These are phyloP conservation scores for Henricia sp. DNA, from an alignment of 53 echinoderm and acorn worm species.

Conservation along the genomic window DNA sequence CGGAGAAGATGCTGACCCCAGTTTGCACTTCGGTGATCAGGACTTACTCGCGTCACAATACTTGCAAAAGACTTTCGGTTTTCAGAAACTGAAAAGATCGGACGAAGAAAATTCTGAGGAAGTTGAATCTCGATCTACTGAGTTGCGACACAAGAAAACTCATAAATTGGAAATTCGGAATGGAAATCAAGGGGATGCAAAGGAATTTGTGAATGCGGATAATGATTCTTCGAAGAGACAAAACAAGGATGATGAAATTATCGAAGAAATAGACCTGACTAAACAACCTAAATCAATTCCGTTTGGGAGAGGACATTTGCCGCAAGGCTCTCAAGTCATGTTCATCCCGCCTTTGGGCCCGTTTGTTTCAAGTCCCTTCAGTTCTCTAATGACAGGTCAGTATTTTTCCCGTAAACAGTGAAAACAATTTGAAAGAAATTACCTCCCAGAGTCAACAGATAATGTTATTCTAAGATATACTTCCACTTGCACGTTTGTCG, in stretches of 20 bases:
- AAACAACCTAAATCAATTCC: constrained; percentile 27
- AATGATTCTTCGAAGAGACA: background rate
- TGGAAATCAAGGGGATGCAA: background rate
- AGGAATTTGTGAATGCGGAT: background rate
- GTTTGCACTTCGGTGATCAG: constrained; percentile 1
- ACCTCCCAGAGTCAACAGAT: no score
- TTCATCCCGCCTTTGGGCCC: constrained; percentile 60
- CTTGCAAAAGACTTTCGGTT: constrained; percentile 29
- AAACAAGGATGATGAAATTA: constrained; percentile 60
- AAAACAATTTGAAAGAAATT: no score
- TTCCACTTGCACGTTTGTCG: no score
- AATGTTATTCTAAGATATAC: no score
- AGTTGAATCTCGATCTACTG: background rate
- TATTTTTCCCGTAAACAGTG: no score
- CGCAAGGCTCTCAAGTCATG: constrained; percentile 54
- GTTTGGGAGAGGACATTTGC: constrained; percentile 26
- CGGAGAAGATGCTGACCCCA: background rate
- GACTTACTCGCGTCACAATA: constrained; percentile 38
- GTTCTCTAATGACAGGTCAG: constrained; percentile 57
- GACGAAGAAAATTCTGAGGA: background rate
- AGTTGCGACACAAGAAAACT: background rate
- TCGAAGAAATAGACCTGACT: constrained; percentile 72
- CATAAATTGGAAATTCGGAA: constrained; percentile 2
- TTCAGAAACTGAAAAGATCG: background rate
- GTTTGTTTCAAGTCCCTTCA: constrained; percentile 49